Percentiles rank a stretch among this genome's conserved stretches.
Conservation (phyloP, 1,140 invertebrate genomes). For the Nylanderia fulva region DNA sequence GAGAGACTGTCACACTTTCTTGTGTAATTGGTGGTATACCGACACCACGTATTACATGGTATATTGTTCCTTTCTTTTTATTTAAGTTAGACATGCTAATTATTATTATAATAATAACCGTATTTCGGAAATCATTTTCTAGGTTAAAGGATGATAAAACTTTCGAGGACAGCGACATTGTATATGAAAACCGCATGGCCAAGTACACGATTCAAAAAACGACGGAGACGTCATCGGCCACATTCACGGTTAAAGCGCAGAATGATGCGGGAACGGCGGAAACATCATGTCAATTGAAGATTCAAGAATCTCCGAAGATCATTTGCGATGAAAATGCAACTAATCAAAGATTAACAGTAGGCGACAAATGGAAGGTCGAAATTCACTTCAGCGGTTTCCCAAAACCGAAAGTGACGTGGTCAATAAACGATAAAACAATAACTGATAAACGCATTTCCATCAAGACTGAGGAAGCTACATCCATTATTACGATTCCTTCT, state of each 20-base stretch:
- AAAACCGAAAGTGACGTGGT: conserved; percentile 89
- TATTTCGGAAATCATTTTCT: conserved; percentile 35
- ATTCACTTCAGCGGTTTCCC: conserved; percentile 89
- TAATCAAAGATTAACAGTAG: conserved; percentile 88
- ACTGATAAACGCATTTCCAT: conserved; percentile 86
- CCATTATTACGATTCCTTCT: conserved; percentile 88
- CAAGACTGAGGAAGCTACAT: conserved; percentile 87
- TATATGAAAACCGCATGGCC: conserved; percentile 91
- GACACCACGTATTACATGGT: conserved; percentile 92
- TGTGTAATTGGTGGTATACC: conserved; percentile 94
- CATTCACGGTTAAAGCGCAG: conserved; percentile 89
- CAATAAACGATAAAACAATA: conserved; percentile 87
- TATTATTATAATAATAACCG: background rate
- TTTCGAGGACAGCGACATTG: conserved; percentile 85
- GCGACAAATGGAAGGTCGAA: conserved; percentile 87
- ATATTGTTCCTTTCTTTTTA: conserved; percentile 83
- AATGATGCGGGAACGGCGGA: conserved; percentile 91
- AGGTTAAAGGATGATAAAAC: conserved; percentile 85
- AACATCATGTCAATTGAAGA: conserved; percentile 88
- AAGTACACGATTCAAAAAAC: conserved; percentile 85
- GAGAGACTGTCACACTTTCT: conserved; percentile 90
- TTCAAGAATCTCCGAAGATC: conserved; percentile 90
- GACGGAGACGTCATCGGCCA: conserved; percentile 88
- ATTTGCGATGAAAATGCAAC: conserved; percentile 88
- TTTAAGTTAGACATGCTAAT: background rate